Conservation (phyloP, 2,888 invertebrate genomes). For the Norana najaformis region DNA sequence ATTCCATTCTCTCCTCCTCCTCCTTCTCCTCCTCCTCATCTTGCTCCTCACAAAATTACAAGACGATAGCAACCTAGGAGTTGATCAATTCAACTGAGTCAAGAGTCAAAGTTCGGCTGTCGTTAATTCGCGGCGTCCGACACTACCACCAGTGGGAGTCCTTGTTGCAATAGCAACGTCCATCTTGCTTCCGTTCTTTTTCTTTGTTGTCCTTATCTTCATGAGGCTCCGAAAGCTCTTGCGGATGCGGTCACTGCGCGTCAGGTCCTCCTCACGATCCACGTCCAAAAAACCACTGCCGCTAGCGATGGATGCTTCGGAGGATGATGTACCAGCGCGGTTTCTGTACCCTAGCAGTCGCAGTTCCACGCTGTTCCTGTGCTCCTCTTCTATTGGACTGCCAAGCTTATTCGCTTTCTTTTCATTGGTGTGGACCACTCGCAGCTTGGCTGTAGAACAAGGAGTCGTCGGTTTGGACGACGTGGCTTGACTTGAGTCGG, state of each 20-base stretch:
- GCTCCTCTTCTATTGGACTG: background rate
- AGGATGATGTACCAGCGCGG: background rate
- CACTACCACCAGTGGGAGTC: background rate
- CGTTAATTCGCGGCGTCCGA: background rate
- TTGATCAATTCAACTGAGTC: background rate
- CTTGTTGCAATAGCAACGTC: background rate
- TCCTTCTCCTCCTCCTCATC: no score
- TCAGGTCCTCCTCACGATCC: constrained; percentile 38
- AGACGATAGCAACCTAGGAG: background rate
- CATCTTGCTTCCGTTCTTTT: background rate
- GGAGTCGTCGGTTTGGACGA: background rate
- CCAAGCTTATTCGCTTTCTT: background rate
- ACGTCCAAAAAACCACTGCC: background rate
- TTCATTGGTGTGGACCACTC: background rate
- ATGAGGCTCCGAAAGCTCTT: constrained; percentile 46
- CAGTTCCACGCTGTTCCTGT: background rate
- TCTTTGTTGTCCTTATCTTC: constrained; percentile 23
- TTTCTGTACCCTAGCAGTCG: constrained; percentile 8
- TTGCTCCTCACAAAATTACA: background rate
- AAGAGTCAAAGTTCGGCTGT: background rate
- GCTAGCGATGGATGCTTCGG: constrained; percentile 21
- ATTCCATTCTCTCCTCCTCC: background rate
- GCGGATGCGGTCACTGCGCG: constrained; percentile 42
- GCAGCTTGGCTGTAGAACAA: background rate
- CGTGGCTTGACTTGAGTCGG: background rate